Evolutionary conservation across 2,888 invertebrate species (phyloP).

Genomic region (Pachycephus smyrnensis): DNA sequence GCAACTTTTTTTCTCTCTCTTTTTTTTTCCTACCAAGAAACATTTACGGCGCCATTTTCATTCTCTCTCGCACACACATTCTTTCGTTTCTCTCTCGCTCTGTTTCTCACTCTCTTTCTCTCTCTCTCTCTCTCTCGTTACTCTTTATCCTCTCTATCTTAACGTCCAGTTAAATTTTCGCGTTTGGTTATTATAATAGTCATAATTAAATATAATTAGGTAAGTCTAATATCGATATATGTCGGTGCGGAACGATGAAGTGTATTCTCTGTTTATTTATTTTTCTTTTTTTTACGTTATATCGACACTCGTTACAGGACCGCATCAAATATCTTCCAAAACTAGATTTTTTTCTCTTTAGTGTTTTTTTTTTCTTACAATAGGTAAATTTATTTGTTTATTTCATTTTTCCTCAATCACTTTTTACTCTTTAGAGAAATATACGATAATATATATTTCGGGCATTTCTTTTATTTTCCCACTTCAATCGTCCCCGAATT

Average conservation of each 20-base stretch:
- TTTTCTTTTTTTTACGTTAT: not conserved
- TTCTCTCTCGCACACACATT: not conserved
- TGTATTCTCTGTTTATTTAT: constrained; percentile 13
- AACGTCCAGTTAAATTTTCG: constrained; percentile 18
- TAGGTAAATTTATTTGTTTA: constrained; percentile 29
- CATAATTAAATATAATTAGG: constrained; percentile 13
- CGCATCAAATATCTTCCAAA: constrained; percentile 54
- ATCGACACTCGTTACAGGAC: constrained; percentile 36
- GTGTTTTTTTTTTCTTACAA: constrained; percentile 25
- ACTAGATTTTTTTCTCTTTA: constrained; percentile 48
- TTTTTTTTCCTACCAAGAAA: too few species aligned
- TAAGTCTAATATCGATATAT: constrained; percentile 32
- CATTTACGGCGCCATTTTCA: too few species aligned
- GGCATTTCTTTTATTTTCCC: constrained; percentile 24
- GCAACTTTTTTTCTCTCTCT: too few species aligned
- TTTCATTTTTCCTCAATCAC: constrained; percentile 13
- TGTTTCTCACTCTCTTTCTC: constrained; percentile 10
- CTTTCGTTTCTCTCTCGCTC: constrained; percentile 12
- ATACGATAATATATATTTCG: constrained; percentile 38
- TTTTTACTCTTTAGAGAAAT: constrained; percentile 41
- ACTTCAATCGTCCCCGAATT: constrained; percentile 19
- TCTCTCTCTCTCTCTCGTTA: constrained; percentile 11
- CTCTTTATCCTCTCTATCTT: constrained; percentile 17
- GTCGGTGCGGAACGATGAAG: constrained; percentile 35
- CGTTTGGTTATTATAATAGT: not conserved